Base-by-base conservation (phyloP, 2,888 invertebrate genomes). In the Spilarctia lutea region DNA sequence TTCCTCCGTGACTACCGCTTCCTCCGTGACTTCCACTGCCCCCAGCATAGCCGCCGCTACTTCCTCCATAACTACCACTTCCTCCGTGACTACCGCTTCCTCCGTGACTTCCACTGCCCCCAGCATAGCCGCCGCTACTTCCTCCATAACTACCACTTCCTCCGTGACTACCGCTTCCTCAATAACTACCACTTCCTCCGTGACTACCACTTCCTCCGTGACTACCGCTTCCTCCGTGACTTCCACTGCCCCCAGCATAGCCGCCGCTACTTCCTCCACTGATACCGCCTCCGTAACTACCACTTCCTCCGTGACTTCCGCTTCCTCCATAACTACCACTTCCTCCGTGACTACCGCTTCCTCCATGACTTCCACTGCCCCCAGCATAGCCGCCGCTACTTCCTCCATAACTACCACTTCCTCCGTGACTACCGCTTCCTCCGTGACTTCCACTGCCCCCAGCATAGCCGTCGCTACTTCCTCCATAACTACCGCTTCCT, bases 281-380 rank as follows among this genome's bases (percentile, higher is more conserved):
- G 13, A 73, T 71, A 8, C 77, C 74, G 30, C 73, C 74, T 69
- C 74, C 75, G 56, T 69, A 27, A 6, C 74, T 71, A 18, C 79
- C 77, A 35, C 82, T n/a, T n/a, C n/a, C n/a, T n/a, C n/a, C n/a
- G n/a, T n/a, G n/a, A n/a, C n/a, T n/a, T n/a, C n/a, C n/a, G n/a
- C n/a, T n/a, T n/a, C n/a, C n/a, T n/a, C n/a, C n/a, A n/a, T n/a
- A n/a, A n/a, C n/a, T n/a, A n/a, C n/a, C n/a, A n/a, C n/a, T n/a
- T n/a, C n/a, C n/a, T n/a, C n/a, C n/a, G n/a, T n/a, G n/a, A n/a
- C 56, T 20, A 30, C 87, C 71, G 83, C 86, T 66, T 81, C 88
- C 85, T 4, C 89, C 86, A 48, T 88, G 84, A 1, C 88, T 86
- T 11, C 82, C 82, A 30, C 86, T 71, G n/a, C n/a, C n/a, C n/a